Evolutionary conservation across 1,140 invertebrate genomes (phyloP), one percentile per base, ranked within the genome.

Genomic region (Theocolax elegans): DNA sequence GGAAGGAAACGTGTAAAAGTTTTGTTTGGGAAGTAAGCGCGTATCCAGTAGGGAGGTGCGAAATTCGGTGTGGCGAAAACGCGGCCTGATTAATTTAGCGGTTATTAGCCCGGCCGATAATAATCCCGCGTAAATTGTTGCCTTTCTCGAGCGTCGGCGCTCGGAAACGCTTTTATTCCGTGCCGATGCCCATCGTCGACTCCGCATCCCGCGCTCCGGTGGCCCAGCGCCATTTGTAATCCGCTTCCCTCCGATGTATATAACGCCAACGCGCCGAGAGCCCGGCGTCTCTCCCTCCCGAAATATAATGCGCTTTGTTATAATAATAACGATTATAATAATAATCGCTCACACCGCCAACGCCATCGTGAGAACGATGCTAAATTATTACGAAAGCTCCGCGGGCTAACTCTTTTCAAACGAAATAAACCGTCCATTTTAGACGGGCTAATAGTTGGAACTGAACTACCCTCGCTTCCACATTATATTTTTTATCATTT

Each of bases 81-180:
- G 9, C 15, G 35, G 9, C 35, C 25, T 25, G 9, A 69, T 63
- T 69, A 63, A 69, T 69, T 69, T 35, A 21, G 49, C 12, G 40
- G 17, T 69, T 69, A 69, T 69, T 63, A 63, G 17, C 27, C 27
- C 48, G 27, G 8, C 56, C 23, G 38, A 31, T 56, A 56, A 59
- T 59, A 67, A 67, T 49, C 42, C 42, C 35, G 49, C 12, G 38
- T 29, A 51, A 64, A 64, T 64, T 51, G 51, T 42, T 31, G 53
- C 40, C 17, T 58, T 46, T 46, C 27, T 7, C 12, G 6, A 35
- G 1, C 46, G 25, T 23, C 35, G 63, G 15, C 8, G 35, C 6
- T 9, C 42, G 42, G 42, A n/a, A n/a, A n/a, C n/a, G n/a, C n/a
- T n/a, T n/a, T n/a, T n/a, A n/a, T n/a, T n/a, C n/a, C n/a, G n/a